Evolutionary conservation across 1,140 invertebrate species (phyloP), one percentile per base, ranked within the genome.

Genomic region (Sycobia sp.): DNA sequence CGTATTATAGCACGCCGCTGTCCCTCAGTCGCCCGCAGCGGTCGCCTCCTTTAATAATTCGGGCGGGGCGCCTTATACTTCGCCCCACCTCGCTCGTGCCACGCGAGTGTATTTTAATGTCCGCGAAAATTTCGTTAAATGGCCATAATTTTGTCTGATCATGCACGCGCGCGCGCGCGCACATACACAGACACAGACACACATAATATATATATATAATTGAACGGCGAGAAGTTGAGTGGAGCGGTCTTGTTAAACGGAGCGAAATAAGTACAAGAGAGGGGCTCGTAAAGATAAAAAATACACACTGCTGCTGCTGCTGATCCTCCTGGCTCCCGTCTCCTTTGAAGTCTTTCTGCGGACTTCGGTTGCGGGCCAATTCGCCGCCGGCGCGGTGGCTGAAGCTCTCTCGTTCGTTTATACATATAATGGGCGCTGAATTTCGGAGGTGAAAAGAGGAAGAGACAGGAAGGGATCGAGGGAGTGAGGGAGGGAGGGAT

Each of bases 231-330:
- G n/a, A n/a, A n/a, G n/a, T n/a, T n/a, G n/a, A 47, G 43, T 29
- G 46, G 27, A 38, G 39, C 18, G 36, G 39, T 25, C 38, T 32
- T 29, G 53, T 56, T 49, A 36, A 50, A 59, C 23, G 56, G 50
- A 16, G 32, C 46, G 50, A 16, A 54, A 47, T 54, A 62, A 54
- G 59, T 62, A n/a, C n/a, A n/a, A n/a, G n/a, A n/a, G n/a, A n/a
- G n/a, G n/a, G 41, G 50, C 59, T 62, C 59, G 59, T 62, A 62
- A 62, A 62, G 59, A 62, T 62, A 62, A 62, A 36, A 62, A 62
- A 62, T 62, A 41, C 50, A 46, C 41, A 18, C 25, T n/a, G 18
- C 14, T n/a, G n/a, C n/a, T n/a, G n/a, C n/a, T n/a, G n/a, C n/a
- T n/a, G n/a, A n/a, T n/a, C n/a, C n/a, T n/a, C n/a, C n/a, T n/a